Percentiles rank a stretch among this genome's conserved stretches.
Conservation (phyloP, 2,797 vertebrate genomes). For the Anguilla obscura region DNA sequence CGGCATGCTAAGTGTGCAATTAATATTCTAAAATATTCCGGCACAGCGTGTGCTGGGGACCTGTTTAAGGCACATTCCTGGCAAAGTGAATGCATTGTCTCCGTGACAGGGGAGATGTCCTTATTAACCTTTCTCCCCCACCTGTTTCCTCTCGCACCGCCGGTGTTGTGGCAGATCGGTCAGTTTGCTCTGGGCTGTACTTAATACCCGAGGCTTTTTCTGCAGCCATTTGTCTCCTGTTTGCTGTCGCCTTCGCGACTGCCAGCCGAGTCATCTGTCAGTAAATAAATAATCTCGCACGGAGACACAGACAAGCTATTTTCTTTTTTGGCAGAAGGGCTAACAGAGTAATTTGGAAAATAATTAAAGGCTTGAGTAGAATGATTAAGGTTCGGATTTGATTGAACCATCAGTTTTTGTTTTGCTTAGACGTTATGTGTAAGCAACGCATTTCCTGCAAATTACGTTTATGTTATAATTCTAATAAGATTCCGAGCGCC, state of each 20-base stretch:
- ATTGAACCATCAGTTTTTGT: constrained; percentile 19
- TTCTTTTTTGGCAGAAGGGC: constrained; percentile 28
- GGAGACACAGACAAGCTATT: constrained; percentile 25
- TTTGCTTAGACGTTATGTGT: background rate
- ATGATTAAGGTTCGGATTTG: constrained; percentile 33
- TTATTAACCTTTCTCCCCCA: constrained; percentile 65
- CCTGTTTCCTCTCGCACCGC: constrained; percentile 10
- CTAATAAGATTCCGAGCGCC: constrained; percentile 14
- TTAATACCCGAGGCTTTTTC: constrained; percentile 22
- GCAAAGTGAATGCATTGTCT: constrained; percentile 58
- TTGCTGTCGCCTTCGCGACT: constrained; percentile 18
- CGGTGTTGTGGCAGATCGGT: constrained; percentile 33
- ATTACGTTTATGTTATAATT: constrained; percentile 26
- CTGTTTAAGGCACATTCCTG: constrained; percentile 50
- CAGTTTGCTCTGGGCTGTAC: constrained; percentile 33
- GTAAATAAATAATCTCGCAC: constrained; percentile 33
- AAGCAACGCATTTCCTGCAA: constrained; percentile 3
- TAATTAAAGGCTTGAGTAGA: constrained; percentile 32
- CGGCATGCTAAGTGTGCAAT: constrained; percentile 71
- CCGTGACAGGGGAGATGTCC: constrained; percentile 55
- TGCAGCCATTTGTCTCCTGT: constrained; percentile 31
- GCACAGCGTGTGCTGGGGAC: constrained; percentile 58
- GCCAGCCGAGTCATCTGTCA: constrained; percentile 29
- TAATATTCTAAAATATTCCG: constrained; percentile 73
- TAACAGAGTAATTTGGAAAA: constrained; percentile 25